These are phyloP conservation scores for Littorina saxatilis DNA, from an alignment of 1,140 invertebrate species.

Conservation along the genomic window DNA sequence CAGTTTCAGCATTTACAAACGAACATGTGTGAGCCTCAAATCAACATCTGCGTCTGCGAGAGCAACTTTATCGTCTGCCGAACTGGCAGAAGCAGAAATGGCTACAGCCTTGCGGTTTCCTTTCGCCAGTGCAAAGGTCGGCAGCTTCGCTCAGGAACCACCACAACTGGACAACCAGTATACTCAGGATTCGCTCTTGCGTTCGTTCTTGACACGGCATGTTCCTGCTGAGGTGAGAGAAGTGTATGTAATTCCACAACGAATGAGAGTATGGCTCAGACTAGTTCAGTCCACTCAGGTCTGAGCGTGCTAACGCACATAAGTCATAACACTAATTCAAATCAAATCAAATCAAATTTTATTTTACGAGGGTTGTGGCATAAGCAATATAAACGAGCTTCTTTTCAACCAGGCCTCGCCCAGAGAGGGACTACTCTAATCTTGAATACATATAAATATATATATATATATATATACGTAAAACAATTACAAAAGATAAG, in stretches of 20 bases:
- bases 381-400: no score
- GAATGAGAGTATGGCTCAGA: not conserved
- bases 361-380: no score
- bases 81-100: not conserved
- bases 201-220: slow-evolving; percentile 65
- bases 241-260: not conserved
- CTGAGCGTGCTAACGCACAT: no score
- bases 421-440: no score
- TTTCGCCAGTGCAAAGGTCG: slow-evolving; percentile 67
- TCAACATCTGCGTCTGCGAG: not conserved
- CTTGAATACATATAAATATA: no score
- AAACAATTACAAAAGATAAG: no score
- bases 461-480: no score
- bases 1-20: not conserved
- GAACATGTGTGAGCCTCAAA: not conserved
- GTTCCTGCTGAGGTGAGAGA: slow-evolving; percentile 69
- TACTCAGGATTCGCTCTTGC: slow-evolving; percentile 67
- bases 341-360: no score
- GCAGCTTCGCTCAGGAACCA: slow-evolving; percentile 71
- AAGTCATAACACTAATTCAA: no score
- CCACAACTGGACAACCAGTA: slow-evolving; percentile 73
- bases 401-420: no score
- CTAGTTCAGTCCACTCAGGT: not conserved
- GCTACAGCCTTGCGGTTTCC: slow-evolving; percentile 21
- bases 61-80: not conserved